phyloP scores from a whole-genome alignment of 2,797 vertebrate species.

The Bothrops alternatus region DNA sequence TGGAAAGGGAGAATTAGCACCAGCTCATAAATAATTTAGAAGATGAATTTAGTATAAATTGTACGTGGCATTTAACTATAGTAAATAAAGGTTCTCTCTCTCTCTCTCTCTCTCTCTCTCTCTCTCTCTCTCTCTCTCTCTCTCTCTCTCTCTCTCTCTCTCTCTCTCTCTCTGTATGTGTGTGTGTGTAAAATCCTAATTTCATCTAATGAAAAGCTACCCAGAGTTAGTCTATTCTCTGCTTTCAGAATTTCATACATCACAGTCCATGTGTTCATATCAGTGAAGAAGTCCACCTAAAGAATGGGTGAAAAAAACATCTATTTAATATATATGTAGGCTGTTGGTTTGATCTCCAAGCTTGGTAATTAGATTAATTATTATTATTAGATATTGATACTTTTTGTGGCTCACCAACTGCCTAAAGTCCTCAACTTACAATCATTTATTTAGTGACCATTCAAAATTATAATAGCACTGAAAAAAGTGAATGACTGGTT shows the following conservation, averaged over 20 bases:
- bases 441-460: not conserved
- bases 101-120: not conserved
- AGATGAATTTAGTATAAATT: slow-evolving; percentile 74
- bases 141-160: too few species aligned
- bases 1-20: slow-evolving; percentile 62
- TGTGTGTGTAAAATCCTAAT: slow-evolving; percentile 4
- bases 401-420: not conserved
- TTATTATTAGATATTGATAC: too few species aligned
- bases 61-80: slow-evolving; percentile 66
- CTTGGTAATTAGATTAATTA: too few species aligned
- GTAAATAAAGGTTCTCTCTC: slow-evolving; percentile 61
- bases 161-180: not conserved
- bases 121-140: not conserved
- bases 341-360: too few species aligned
- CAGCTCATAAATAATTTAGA: slow-evolving; percentile 75
- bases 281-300: slow-evolving; percentile 68
- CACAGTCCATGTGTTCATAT: slow-evolving; percentile 57
- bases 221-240: slow-evolving; percentile 57
- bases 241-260: slow-evolving; percentile 58
- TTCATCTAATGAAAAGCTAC: slow-evolving; percentile 56
- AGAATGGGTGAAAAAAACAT: slow-evolving; percentile 54
- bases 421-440: not conserved
- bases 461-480: not conserved
- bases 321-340: slow-evolving; percentile 43
- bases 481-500: not conserved